phyloP scores from a whole-genome alignment of 2,888 invertebrate genomes.

The Rotaria socialis region DNA sequence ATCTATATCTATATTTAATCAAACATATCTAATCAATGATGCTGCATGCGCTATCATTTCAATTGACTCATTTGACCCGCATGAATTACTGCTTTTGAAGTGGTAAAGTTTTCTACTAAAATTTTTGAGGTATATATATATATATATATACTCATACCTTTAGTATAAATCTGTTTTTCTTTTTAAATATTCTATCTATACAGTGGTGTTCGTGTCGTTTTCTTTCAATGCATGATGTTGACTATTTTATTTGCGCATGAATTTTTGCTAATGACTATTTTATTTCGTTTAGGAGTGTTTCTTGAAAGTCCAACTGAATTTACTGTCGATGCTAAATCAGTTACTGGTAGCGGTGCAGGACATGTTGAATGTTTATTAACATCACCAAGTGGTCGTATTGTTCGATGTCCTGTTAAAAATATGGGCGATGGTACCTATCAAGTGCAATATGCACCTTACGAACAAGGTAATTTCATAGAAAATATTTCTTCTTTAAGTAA shows the following conservation, averaged over 20 bases:
- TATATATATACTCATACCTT: neutral
- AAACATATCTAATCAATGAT: neutral
- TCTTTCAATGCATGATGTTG: neutral
- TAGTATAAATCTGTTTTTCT: neutral
- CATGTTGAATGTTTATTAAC: slow-evolving; percentile 74
- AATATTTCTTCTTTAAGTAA: neutral
- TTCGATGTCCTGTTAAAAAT: slow-evolving; percentile 71
- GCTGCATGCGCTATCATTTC: neutral
- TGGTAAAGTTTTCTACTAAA: neutral
- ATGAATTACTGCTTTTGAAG: neutral
- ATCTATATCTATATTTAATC: neutral
- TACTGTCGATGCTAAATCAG: slow-evolving; percentile 72
- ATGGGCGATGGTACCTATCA: slow-evolving; percentile 74
- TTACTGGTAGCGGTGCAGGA: slow-evolving; percentile 68
- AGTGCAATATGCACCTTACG: slow-evolving; percentile 76
- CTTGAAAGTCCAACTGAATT: slow-evolving; percentile 76
- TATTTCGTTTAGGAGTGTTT: slow-evolving; percentile 66
- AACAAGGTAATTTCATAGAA: slow-evolving; percentile 67
- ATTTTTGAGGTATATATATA: neutral
- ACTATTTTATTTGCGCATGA: too few relatives aligned
- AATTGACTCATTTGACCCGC: neutral
- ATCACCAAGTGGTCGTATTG: slow-evolving; percentile 72
- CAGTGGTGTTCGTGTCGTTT: neutral
- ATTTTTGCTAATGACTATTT: too few relatives aligned
- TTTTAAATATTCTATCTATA: too few relatives aligned